Evolutionary conservation across 2,888 invertebrate genomes (phyloP).

Genomic region (Philereme transversata): DNA sequence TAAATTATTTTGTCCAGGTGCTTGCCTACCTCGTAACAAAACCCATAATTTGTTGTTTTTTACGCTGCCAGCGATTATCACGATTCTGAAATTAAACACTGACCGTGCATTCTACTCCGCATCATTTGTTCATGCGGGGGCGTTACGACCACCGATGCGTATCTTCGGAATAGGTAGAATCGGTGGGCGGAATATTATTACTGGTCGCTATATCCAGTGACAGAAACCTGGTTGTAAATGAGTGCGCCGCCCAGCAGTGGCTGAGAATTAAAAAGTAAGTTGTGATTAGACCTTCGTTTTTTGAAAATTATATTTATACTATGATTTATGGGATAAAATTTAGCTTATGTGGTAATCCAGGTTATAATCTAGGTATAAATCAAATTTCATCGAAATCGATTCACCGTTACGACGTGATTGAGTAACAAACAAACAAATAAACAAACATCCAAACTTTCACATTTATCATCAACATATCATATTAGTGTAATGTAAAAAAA

Average conservation of each 20-base stretch:
- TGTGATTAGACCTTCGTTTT: constrained; percentile 38
- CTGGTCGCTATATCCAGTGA: constrained; percentile 66
- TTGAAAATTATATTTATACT: no score
- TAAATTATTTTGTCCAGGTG: no score
- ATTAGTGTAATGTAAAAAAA: no score
- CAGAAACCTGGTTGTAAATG: constrained; percentile 61
- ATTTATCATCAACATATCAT: no score
- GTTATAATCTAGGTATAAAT: no score
- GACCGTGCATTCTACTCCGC: constrained; percentile 46
- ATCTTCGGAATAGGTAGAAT: constrained; percentile 77
- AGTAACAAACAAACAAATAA: no score
- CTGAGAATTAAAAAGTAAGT: constrained; percentile 46
- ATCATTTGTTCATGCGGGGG: constrained; percentile 67
- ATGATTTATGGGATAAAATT: no score
- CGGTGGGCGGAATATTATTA: constrained; percentile 81
- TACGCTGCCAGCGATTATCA: constrained; percentile 33
- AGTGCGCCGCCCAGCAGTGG: constrained; percentile 61
- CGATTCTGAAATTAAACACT: constrained; percentile 37
- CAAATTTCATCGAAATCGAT: no score
- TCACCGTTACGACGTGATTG: no score
- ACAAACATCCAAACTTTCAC: no score
- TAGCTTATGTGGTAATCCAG: no score
- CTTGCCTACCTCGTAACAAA: neutral
- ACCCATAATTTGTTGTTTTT: constrained; percentile 9
- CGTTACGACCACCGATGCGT: constrained; percentile 77